Percentiles rank a stretch among this genome's conserved stretches.
phyloP scores from a whole-genome alignment of 2,888 invertebrate genomes.

The Rhagonycha fulva region DNA sequence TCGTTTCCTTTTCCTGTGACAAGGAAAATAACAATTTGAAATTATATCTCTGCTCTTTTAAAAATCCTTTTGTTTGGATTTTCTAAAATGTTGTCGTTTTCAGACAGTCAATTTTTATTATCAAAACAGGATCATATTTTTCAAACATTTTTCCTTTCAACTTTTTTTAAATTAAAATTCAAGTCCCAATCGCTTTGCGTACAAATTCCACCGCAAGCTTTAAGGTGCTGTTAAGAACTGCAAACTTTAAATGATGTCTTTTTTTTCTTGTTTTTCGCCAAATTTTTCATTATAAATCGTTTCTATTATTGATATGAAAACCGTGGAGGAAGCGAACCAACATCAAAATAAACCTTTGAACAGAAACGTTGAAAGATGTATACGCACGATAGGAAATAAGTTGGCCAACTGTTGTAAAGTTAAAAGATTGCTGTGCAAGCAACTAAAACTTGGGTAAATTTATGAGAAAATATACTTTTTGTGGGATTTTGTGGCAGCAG shows the following conservation, averaged over 20 bases:
- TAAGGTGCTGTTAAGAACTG: not conserved
- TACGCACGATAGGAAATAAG: conserved; percentile 7
- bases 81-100: not conserved
- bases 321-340: not conserved
- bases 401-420: conserved; percentile 19
- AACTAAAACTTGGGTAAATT: conserved; percentile 23
- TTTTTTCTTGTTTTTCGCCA: not conserved
- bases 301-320: not conserved
- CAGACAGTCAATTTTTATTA: not conserved
- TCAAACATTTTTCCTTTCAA: not conserved
- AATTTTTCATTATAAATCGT: not conserved
- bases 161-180: not conserved
- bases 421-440: conserved; percentile 23
- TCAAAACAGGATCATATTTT: not conserved
- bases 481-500: conserved; percentile 2
- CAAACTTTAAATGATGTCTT: not conserved
- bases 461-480: conserved; percentile 20
- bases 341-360: conserved; percentile 6
- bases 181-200: not conserved
- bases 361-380: conserved; percentile 8
- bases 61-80: conserved; percentile 5
- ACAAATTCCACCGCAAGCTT: too few species aligned
- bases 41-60: conserved; percentile 11
- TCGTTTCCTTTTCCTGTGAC: conserved; percentile 18
- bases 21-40: conserved; percentile 14